Evolutionary conservation across 2,113 vertebrate species (phyloP), one percentile per base, ranked within the genome.

Genomic region (Callithrix jacchus): DNA sequence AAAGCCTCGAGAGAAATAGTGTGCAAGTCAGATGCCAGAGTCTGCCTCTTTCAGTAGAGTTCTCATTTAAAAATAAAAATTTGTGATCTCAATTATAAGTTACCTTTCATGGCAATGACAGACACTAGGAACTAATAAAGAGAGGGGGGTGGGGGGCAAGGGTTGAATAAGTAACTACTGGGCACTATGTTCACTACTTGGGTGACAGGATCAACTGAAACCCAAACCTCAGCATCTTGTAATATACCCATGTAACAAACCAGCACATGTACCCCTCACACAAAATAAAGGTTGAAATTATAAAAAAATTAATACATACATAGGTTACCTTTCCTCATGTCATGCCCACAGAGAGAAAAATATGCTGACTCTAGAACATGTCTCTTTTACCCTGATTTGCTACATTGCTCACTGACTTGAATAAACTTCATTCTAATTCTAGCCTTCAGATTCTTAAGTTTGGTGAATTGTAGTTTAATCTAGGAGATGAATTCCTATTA

Each of bases 1-100:
- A 8, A n/a, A 73, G 49, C 18, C 17, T 81, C 68, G 12, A n/a
- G n/a, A 80, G 61, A 94, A 3, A 87, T 0, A 52, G 54, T 25
- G 47, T 45, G 35, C 27, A 42, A 71, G 79, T 14, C 66, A 73
- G 42, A 81, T 49, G 77, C 42, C n/a, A 40, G 8, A 64, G 25
- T 79, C 76, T 83, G 47, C 42, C n/a, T 40, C 18, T 42, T 70
- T 93, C 17, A 32, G 58, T 37, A 64, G 45, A 82, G 71, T 95
- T 81, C 54, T 42, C 73, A 80, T 61, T 79, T 30, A 92, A 82
- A 96, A 96, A 49, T 81, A 64, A 89, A 58, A 74, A 85, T 91
- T 61, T 76, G 21, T 64, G 3, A 64, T 40, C 52, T 86, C 23
- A 76, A 12, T 77, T 74, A 20, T 71, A 52, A 76, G 49, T 54